These are phyloP conservation scores for Cyanoderma ruficeps DNA, from an alignment of 2,113 vertebrate species.

Conservation along the genomic window DNA sequence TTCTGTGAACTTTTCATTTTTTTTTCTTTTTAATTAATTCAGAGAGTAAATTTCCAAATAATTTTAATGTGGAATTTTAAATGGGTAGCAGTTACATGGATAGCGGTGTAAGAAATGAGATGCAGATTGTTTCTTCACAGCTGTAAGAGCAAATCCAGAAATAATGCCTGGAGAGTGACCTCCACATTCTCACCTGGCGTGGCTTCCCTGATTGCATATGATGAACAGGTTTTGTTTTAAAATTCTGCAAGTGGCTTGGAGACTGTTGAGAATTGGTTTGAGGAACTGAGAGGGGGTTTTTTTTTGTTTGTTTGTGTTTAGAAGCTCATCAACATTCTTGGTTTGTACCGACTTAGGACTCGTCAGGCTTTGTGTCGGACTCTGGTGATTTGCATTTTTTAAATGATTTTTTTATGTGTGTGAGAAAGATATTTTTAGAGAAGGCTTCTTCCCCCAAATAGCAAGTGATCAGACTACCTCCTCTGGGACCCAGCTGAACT, in stretches of 20 bases:
- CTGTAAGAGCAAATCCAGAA: background rate
- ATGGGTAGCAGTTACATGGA: background rate
- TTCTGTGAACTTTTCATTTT: background rate
- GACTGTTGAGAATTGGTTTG: background rate
- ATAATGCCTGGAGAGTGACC: background rate
- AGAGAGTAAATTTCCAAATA: background rate
- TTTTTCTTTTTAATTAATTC: background rate
- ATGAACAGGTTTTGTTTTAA: background rate
- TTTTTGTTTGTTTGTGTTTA: background rate
- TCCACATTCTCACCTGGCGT: background rate
- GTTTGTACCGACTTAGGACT: background rate
- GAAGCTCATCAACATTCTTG: background rate
- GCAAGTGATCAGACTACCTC: background rate
- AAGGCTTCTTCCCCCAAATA: background rate
- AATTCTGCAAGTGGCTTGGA: background rate
- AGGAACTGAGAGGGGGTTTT: background rate
- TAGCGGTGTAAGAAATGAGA: background rate
- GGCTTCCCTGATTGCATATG: background rate
- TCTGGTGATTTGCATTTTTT: background rate
- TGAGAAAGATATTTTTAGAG: background rate
- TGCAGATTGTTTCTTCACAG: background rate
- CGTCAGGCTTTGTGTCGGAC: background rate
- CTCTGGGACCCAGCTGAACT: background rate
- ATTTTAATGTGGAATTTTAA: background rate
- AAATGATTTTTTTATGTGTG: background rate